Evolutionary conservation across 2,113 vertebrate genomes (phyloP).

Genomic region (Neodon shergylaensis): DNA sequence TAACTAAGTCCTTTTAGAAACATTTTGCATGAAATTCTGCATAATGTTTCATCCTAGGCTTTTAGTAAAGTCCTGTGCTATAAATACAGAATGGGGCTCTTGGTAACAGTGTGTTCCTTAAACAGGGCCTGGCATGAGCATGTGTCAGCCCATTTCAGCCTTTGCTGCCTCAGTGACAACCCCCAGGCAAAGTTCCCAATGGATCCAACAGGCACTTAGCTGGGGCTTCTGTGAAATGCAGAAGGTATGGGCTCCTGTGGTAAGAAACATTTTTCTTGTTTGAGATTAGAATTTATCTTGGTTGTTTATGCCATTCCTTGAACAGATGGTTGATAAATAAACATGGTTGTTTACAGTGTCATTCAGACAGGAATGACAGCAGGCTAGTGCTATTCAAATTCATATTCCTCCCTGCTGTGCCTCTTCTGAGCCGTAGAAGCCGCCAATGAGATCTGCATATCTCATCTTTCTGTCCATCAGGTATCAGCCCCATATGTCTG

Average conservation of each 20-base stretch:
- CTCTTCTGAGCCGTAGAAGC: not conserved
- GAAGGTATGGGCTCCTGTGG: not conserved
- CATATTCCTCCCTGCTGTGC: rapidly evolving
- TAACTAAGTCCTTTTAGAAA: constrained; percentile 38
- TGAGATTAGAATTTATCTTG: not conserved
- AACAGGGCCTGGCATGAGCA: not conserved
- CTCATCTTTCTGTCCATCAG: not conserved
- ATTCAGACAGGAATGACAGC: not conserved
- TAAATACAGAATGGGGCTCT: constrained; percentile 1
- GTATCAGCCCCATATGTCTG: not conserved
- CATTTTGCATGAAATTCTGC: constrained; percentile 21
- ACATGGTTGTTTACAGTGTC: not conserved
- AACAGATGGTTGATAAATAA: not conserved
- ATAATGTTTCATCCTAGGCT: constrained; percentile 5
- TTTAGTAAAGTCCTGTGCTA: not conserved
- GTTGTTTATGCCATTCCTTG: not conserved
- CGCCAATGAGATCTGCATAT: not conserved
- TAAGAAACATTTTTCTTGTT: not conserved
- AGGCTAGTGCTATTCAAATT: not conserved
- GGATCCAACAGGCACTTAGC: not conserved
- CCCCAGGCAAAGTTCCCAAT: not conserved
- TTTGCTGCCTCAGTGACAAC: constrained; percentile 35
- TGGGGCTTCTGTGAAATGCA: not conserved
- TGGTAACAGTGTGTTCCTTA: not conserved
- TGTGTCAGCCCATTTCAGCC: not conserved